Evolutionary conservation across 2,888 invertebrate genomes (phyloP).

Genomic region (Drosophila borborema): DNA sequence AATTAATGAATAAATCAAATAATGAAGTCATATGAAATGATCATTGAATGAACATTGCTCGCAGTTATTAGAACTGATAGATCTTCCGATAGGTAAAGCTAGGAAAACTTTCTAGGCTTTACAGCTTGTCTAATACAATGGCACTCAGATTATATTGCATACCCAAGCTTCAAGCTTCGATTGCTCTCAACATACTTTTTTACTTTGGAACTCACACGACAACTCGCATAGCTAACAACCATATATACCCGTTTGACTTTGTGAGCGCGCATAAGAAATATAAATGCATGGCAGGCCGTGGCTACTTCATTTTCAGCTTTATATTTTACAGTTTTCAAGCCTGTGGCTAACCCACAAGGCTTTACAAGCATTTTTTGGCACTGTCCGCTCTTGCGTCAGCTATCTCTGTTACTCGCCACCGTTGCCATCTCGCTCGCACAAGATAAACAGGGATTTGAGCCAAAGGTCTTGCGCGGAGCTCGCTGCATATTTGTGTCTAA

Average conservation of each 20-base stretch:
- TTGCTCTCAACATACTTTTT: background rate
- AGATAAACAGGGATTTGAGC: conserved; percentile 78
- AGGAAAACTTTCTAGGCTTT: too few species aligned
- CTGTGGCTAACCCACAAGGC: conserved; percentile 40
- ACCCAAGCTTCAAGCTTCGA: background rate
- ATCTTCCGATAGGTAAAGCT: background rate
- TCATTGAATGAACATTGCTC: background rate
- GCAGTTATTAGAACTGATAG: background rate
- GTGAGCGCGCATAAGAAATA: conserved; percentile 2
- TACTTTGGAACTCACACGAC: background rate
- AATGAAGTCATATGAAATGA: background rate
- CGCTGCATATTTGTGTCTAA: conserved; percentile 15
- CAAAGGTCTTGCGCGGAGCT: conserved; percentile 62
- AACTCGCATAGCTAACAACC: background rate
- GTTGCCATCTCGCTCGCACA: conserved; percentile 45
- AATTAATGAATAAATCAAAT: too few species aligned
- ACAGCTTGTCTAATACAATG: too few species aligned
- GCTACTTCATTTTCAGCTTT: conserved; percentile 74
- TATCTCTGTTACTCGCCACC: background rate
- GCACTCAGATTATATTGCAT: background rate
- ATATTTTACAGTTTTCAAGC: conserved; percentile 60
- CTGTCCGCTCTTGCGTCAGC: conserved; percentile 25
- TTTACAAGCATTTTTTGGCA: conserved; percentile 48
- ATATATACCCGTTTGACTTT: background rate
- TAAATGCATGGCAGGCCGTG: conserved; percentile 46